A percentile compares a stretch with the other conserved stretches of the same genome.
These are phyloP conservation scores for Hypocryptadius cinnamomeus DNA, from an alignment of 2,113 vertebrate species.

Conservation along the genomic window DNA sequence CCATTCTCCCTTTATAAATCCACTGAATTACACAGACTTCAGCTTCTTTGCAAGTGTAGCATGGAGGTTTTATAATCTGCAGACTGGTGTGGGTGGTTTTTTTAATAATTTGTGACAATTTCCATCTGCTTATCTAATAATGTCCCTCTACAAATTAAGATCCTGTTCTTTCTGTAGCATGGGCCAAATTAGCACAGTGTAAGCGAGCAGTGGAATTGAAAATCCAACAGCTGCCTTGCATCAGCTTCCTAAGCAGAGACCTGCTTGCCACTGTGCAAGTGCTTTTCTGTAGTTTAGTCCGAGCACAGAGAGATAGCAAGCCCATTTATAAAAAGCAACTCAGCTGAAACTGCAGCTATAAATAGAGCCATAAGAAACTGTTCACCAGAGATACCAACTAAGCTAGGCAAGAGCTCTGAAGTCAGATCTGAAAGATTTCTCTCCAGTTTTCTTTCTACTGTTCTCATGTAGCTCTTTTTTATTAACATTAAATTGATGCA, in stretches of 20 bases:
- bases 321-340: slow-evolving; percentile 13
- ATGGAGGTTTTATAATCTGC: background rate
- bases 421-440: background rate
- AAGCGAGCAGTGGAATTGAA: background rate
- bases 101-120: background rate
- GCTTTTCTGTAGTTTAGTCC: slow-evolving; percentile 9
- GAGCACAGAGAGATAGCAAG: background rate
- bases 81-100: background rate
- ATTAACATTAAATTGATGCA: background rate
- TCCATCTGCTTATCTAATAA: slow-evolving; percentile 13
- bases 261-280: background rate
- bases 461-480: background rate
- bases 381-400: background rate
- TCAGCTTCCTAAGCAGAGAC: background rate
- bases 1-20: background rate
- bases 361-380: background rate
- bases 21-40: background rate
- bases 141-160: background rate
- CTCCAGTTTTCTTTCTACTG: background rate
- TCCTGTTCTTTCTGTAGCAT: background rate
- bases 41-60: background rate
- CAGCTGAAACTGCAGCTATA: slow-evolving; percentile 10
- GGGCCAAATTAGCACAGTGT: background rate
- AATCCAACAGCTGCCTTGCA: background rate
- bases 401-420: background rate